phyloP scores from a whole-genome alignment of 2,888 invertebrate species.

The Bellardia bayeri region DNA sequence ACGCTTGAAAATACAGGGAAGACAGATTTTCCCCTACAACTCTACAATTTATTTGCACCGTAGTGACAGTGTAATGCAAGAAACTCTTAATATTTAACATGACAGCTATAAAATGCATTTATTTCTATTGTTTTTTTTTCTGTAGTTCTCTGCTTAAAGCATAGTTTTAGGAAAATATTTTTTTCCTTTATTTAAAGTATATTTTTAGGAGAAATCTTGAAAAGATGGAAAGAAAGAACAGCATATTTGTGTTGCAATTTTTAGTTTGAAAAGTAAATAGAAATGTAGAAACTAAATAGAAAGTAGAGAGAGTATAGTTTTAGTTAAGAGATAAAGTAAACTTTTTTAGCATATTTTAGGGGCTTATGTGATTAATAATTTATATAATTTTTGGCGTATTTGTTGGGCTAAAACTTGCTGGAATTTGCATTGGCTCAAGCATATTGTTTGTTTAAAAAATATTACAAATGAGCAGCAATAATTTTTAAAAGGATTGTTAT shows the following conservation, averaged over 20 bases:
- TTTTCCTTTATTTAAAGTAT: neutral
- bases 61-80: conserved; percentile 64
- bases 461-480: neutral
- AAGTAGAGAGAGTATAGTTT: conserved; percentile 14
- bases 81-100: conserved; percentile 61
- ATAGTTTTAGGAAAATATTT: conserved; percentile 19
- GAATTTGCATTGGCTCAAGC: neutral
- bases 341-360: conserved; percentile 40
- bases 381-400: neutral
- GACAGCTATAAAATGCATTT: conserved; percentile 69
- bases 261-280: conserved; percentile 3
- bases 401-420: neutral
- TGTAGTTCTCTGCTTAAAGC: conserved; percentile 7
- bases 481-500: conserved; percentile 29
- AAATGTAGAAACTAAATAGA: neutral
- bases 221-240: neutral
- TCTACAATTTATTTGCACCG: conserved; percentile 19
- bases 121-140: conserved; percentile 15
- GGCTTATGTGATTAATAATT: conserved; percentile 15
- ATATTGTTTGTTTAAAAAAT: neutral
- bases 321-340: neutral
- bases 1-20: neutral
- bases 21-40: neutral
- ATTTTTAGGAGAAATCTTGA: neutral
- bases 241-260: conserved; percentile 9